A percentile compares a stretch with the other conserved stretches of the same genome.
phyloP scores from a whole-genome alignment of 1,140 invertebrate species.

The Daktulosphaira vitifoliae region DNA sequence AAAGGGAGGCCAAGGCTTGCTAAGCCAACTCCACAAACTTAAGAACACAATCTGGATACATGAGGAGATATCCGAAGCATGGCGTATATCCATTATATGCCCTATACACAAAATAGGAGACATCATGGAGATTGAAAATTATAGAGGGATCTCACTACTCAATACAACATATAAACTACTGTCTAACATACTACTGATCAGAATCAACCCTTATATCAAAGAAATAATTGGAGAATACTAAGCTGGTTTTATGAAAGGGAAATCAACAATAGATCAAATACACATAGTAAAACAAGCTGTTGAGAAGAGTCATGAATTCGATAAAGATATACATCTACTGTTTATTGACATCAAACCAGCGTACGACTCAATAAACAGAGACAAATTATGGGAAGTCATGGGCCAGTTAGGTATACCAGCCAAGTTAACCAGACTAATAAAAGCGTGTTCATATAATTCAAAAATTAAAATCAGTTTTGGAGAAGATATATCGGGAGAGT shows the following conservation, averaged over 20 bases:
- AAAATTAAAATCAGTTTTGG: not conserved
- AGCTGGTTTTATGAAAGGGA: conserved; percentile 1
- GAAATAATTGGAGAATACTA: conserved; percentile 28
- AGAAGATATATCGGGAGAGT: not conserved
- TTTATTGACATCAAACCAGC: conserved; percentile 25
- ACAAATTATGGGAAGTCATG: not conserved
- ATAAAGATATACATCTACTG: conserved; percentile 5
- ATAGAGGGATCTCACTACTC: conserved; percentile 22
- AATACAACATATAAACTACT: conserved; percentile 34
- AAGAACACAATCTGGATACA: conserved; percentile 34
- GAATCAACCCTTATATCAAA: conserved; percentile 18
- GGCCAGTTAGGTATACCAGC: not conserved
- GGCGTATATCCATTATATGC: conserved; percentile 36
- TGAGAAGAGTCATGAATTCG: conserved; percentile 1
- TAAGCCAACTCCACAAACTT: conserved; percentile 12
- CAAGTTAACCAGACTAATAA: not conserved
- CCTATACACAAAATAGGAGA: conserved; percentile 36
- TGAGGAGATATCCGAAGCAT: conserved; percentile 33
- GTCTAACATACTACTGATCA: conserved; percentile 4
- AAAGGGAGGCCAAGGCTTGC: conserved; percentile 21
- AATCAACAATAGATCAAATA: not conserved
- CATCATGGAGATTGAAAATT: conserved; percentile 29
- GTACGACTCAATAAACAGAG: not conserved
- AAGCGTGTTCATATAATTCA: not conserved
- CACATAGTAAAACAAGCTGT: not conserved